These are phyloP conservation scores for Caracal caracal DNA, from an alignment of 2,113 vertebrate species.

Conservation along the genomic window DNA sequence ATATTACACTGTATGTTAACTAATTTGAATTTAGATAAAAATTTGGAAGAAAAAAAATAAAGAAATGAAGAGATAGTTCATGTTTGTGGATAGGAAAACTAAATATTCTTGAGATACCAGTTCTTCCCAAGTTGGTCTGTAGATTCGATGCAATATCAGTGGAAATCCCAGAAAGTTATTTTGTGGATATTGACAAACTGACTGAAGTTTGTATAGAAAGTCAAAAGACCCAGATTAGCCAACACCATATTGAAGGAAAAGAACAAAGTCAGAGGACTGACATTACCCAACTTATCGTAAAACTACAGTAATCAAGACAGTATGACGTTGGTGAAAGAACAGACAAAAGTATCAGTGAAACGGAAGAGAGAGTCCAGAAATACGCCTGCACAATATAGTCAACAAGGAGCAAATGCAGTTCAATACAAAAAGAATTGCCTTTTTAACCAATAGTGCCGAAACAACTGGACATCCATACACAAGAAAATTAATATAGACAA, in stretches of 20 bases:
- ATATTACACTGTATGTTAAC: too few relatives aligned
- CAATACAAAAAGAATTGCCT: neutral
- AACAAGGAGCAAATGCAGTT: neutral
- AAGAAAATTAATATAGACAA: neutral
- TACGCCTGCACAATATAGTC: neutral
- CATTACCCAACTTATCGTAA: neutral
- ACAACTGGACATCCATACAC: neutral
- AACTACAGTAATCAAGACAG: neutral
- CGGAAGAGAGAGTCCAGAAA: neutral
- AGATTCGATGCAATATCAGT: neutral
- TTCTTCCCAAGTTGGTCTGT: neutral
- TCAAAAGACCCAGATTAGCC: neutral
- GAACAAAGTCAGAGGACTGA: neutral
- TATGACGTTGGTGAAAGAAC: neutral
- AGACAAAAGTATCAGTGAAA: neutral
- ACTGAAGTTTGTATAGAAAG: neutral
- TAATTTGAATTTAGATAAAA: too few relatives aligned
- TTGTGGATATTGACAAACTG: neutral
- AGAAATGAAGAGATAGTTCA: neutral
- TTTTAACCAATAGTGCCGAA: neutral
- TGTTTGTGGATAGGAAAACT: neutral
- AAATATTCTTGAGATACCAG: neutral
- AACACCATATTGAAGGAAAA: neutral
- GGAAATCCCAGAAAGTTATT: neutral
- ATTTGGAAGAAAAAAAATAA: neutral